phyloP scores from a whole-genome alignment of 2,888 invertebrate species.

The Leuctra nigra region DNA sequence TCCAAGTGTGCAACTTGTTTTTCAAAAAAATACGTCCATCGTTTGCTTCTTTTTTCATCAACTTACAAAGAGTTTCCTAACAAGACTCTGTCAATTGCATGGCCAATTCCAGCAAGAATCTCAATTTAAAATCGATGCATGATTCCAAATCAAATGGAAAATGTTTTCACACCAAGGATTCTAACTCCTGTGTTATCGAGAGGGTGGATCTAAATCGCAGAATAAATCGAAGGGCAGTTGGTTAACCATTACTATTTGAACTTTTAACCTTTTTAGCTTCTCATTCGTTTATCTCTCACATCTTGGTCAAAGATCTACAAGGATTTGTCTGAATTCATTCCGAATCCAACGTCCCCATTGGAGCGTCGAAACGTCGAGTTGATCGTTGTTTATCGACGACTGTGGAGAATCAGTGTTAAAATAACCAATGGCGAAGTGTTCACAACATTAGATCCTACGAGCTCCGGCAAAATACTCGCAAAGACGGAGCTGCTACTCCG shows the following conservation, averaged over 20 bases:
- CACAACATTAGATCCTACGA: constrained; percentile 5
- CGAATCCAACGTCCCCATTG: constrained; percentile 13
- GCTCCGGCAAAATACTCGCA: background rate
- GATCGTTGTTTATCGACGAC: constrained; percentile 15
- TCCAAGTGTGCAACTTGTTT: too few relatives aligned
- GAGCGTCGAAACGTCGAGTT: background rate
- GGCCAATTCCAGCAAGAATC: too few relatives aligned
- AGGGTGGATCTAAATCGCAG: constrained; percentile 20
- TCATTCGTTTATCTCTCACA: constrained; percentile 12
- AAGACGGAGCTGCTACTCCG: constrained; percentile 3
- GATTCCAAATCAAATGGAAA: too few relatives aligned
- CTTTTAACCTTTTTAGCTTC: constrained; percentile 21
- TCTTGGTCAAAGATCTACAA: constrained; percentile 19
- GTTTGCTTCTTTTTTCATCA: too few relatives aligned
- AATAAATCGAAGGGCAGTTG: constrained; percentile 26
- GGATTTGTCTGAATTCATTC: constrained; percentile 19
- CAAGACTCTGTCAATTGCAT: too few relatives aligned
- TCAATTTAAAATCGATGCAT: too few relatives aligned
- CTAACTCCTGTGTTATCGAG: too few relatives aligned
- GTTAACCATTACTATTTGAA: constrained; percentile 24
- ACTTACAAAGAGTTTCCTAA: too few relatives aligned
- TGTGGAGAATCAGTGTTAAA: constrained; percentile 11
- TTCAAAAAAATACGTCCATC: too few relatives aligned
- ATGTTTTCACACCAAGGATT: too few relatives aligned
- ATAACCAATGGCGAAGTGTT: constrained; percentile 8